A percentile compares a stretch with the other conserved stretches of the same genome.
Conservation (phyloP, 2,113 vertebrate genomes). For the Struthidea cinerea region DNA sequence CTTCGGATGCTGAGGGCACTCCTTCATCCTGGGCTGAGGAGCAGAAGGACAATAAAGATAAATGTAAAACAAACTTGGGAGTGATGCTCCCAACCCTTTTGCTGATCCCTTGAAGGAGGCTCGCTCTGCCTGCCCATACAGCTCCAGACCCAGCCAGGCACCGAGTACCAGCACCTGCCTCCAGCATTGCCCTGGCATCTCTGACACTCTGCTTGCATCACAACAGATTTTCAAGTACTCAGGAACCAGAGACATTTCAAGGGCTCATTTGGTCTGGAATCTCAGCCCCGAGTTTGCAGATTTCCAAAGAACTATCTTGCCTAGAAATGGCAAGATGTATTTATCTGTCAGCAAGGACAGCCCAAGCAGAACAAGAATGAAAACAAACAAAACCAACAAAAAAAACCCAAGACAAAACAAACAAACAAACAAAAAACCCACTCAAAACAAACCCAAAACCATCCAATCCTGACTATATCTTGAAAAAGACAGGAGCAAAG, state of each 20-base stretch:
- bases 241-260: neutral
- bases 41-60: neutral
- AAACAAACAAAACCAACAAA: neutral
- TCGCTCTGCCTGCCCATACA: neutral
- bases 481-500: neutral
- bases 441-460: neutral
- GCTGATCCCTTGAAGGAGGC: neutral
- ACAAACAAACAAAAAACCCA: too few relatives aligned
- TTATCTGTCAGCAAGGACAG: neutral
- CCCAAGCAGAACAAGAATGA: neutral
- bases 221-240: neutral
- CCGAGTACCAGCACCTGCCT: rapidly evolving
- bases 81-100: neutral
- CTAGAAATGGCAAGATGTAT: neutral
- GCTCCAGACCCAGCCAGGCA: neutral
- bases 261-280: neutral
- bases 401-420: neutral
- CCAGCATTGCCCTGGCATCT: rapidly evolving
- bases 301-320: neutral
- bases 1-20: neutral
- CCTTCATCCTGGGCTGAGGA: neutral
- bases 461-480: neutral
- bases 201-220: neutral
- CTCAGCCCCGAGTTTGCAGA: rapidly evolving
- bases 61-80: neutral